Evolutionary conservation across 1,140 invertebrate species (phyloP).

Genomic region (Pseudachorutes palmiensis): DNA sequence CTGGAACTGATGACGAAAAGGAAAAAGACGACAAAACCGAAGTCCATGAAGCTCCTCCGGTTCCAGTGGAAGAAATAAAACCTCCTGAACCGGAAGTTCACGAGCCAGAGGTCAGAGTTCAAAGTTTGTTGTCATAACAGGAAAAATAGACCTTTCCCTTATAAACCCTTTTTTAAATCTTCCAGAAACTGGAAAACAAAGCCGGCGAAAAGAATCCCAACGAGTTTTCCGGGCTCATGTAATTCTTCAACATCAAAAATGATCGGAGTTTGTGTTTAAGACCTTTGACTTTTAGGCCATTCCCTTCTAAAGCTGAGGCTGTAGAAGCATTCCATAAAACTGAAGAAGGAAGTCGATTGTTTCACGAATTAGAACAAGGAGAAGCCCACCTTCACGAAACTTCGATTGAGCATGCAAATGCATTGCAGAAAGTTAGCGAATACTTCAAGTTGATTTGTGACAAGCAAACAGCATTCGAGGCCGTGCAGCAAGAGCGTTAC

Average conservation of each 20-base stretch:
- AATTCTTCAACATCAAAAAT: background rate
- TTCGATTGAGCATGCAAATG: background rate
- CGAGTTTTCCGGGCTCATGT: background rate
- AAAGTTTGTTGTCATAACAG: too few species aligned
- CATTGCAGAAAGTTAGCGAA: background rate
- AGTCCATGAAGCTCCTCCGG: too few species aligned
- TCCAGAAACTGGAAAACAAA: too few species aligned
- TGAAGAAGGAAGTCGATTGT: background rate
- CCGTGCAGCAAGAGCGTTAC: constrained; percentile 11
- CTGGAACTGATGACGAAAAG: too few species aligned
- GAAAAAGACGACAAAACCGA: too few species aligned
- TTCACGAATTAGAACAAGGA: background rate
- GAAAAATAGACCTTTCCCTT: too few species aligned
- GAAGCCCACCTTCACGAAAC: background rate
- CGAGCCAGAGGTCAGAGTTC: too few species aligned
- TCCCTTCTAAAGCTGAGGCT: constrained; percentile 1
- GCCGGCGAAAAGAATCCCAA: too few species aligned
- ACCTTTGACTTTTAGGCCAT: background rate
- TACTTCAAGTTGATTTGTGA: background rate
- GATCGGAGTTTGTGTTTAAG: background rate
- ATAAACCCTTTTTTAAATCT: too few species aligned
- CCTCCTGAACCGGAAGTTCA: too few species aligned
- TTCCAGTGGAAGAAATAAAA: too few species aligned
- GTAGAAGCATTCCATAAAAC: background rate
- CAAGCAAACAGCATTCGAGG: constrained; percentile 5